Percentiles rank a stretch among this genome's conserved stretches.
Conservation (phyloP, 1,140 invertebrate genomes). For the Drosophila nebulosa region DNA sequence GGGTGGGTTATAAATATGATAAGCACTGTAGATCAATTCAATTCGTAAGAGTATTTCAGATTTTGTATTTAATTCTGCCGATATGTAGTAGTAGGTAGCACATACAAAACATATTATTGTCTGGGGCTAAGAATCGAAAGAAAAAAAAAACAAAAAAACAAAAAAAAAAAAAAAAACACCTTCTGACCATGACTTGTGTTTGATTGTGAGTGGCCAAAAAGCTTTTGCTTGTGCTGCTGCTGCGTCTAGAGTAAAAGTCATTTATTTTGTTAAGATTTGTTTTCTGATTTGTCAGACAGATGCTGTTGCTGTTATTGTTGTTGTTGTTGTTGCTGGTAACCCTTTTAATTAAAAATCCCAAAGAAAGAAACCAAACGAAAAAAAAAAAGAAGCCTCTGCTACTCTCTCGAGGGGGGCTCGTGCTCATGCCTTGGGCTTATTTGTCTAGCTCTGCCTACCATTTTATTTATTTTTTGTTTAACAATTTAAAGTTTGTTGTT, state of each 20-base stretch:
- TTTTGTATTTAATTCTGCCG: neutral
- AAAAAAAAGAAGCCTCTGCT: slow-evolving; percentile 12
- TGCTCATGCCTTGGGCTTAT: slow-evolving; percentile 45
- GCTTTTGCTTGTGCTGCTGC: slow-evolving; percentile 38
- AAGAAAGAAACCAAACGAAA: slow-evolving; percentile 31
- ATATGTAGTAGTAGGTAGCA: neutral
- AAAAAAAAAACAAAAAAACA: neutral
- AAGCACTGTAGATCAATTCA: no score
- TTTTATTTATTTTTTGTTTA: neutral
- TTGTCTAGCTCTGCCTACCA: slow-evolving; percentile 57
- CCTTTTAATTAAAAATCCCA: slow-evolving; percentile 71
- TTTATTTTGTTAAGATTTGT: slow-evolving; percentile 70
- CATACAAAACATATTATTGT: neutral
- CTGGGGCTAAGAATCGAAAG: neutral
- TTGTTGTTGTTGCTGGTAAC: slow-evolving; percentile 19
- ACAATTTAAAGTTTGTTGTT: neutral
- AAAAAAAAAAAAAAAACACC: slow-evolving; percentile 1
- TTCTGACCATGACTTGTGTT: slow-evolving; percentile 54
- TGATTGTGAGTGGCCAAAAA: slow-evolving; percentile 42
- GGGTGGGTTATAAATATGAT: no score
- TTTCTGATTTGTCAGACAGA: slow-evolving; percentile 53
- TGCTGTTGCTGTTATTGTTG: slow-evolving; percentile 46
- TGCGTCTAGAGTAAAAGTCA: slow-evolving; percentile 61
- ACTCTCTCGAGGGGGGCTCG: neutral
- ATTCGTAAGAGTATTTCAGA: neutral